These are phyloP conservation scores for Ctenochaetus hawaiiensis DNA, from an alignment of 2,797 vertebrate species.

Conservation along the genomic window DNA sequence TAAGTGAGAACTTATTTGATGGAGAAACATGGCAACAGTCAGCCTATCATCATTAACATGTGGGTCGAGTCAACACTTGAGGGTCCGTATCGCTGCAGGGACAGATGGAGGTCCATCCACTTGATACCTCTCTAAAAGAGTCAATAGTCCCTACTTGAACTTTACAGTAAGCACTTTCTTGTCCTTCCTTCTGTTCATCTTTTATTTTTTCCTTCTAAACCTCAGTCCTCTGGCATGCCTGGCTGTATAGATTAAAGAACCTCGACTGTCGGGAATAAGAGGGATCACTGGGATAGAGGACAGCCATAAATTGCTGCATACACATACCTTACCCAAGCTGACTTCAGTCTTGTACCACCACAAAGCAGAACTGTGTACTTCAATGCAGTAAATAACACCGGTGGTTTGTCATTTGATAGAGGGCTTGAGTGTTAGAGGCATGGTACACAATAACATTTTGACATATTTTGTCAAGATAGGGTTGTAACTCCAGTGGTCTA, in stretches of 20 bases:
- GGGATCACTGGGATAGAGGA: constrained; percentile 14
- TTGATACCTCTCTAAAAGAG: constrained; percentile 13
- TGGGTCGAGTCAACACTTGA: constrained; percentile 17
- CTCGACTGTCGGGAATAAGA: constrained; percentile 24
- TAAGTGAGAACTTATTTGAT: not conserved
- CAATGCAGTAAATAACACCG: constrained; percentile 63
- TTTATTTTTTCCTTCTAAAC: constrained; percentile 17
- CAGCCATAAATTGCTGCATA: constrained; percentile 54
- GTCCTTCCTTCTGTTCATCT: constrained; percentile 19
- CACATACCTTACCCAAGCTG: constrained; percentile 43
- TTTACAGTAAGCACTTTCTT: constrained; percentile 1
- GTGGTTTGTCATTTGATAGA: constrained; percentile 61
- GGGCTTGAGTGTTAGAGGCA: constrained; percentile 43
- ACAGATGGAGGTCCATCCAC: constrained; percentile 19
- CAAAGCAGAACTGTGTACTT: constrained; percentile 57
- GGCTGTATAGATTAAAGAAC: constrained; percentile 26
- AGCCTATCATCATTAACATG: constrained; percentile 6
- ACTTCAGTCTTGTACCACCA: constrained; percentile 52
- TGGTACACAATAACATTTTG: constrained; percentile 73
- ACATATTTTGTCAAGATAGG: constrained; percentile 66
- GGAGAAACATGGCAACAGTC: not conserved
- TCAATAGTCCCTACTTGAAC: constrained; percentile 32
- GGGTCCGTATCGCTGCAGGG: not conserved
- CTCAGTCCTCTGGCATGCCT: constrained; percentile 9
- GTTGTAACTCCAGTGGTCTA: constrained; percentile 27